Conservation (phyloP, 2,797 vertebrate species). For the Alosa sapidissima region DNA sequence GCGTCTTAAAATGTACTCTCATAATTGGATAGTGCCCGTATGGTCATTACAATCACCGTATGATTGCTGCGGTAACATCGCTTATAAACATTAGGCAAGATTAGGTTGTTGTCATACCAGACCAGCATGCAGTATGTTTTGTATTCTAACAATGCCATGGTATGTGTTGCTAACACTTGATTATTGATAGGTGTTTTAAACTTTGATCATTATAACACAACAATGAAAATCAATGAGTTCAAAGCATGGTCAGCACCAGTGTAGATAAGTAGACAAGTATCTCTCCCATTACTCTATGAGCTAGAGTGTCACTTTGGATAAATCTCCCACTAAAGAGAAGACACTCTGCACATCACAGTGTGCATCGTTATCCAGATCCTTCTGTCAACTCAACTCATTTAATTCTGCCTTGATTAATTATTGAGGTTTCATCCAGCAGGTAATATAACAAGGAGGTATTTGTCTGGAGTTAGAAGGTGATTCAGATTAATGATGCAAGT, state of each 20-base stretch:
- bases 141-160: background rate
- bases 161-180: background rate
- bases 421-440: background rate
- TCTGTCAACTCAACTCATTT: background rate
- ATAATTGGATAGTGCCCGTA: background rate
- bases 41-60: background rate
- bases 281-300: background rate
- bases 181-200: background rate
- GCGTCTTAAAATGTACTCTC: background rate
- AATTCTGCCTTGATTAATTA: background rate
- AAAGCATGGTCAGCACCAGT: background rate
- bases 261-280: background rate
- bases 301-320: background rate
- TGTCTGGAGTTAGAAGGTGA: background rate
- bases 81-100: background rate
- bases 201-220: background rate
- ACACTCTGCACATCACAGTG: background rate
- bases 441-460: constrained; percentile 1
- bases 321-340: background rate
- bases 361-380: background rate
- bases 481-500: background rate
- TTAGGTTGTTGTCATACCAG: background rate
- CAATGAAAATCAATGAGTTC: background rate
- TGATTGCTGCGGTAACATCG: background rate
- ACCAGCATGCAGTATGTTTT: too few relatives aligned